Evolutionary conservation across 2,888 invertebrate species (phyloP).

Genomic region (Neelides folsomi): DNA sequence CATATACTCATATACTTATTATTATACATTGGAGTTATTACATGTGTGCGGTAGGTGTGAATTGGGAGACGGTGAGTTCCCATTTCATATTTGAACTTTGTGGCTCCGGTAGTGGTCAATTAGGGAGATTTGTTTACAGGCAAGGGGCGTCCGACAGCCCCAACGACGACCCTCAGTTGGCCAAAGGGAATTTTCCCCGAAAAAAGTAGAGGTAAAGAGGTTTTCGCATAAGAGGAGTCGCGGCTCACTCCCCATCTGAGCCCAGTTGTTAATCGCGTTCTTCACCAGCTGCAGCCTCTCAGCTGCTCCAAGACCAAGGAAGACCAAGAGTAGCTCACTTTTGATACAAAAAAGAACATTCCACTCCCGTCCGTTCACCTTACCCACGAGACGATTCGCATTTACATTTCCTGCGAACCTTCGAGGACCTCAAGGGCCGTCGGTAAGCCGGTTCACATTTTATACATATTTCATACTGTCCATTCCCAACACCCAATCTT

Average conservation of each 20-base stretch:
- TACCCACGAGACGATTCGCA: slow-evolving; percentile 10
- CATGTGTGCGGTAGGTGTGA: no score
- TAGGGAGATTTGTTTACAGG: slow-evolving; percentile 4
- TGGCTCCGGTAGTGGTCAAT: neutral
- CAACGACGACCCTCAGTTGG: slow-evolving; percentile 4
- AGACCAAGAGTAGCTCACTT: neutral
- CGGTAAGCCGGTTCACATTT: no score
- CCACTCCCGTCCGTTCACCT: slow-evolving; percentile 33
- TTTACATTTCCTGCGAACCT: slow-evolving; percentile 11
- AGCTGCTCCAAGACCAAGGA: neutral
- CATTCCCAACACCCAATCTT: no score
- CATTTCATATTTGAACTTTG: neutral
- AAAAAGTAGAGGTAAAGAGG: slow-evolving; percentile 13
- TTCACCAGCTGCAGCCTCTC: slow-evolving; percentile 11
- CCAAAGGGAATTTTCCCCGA: slow-evolving; percentile 13
- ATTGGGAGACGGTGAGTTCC: no score
- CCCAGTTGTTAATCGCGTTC: slow-evolving; percentile 6
- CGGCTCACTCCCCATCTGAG: slow-evolving; percentile 11
- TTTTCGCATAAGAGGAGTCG: slow-evolving; percentile 11
- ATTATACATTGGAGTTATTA: no score
- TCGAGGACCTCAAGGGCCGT: no score
- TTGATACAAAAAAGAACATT: slow-evolving; percentile 29
- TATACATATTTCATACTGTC: no score
- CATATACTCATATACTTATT: no score
- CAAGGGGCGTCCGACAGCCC: slow-evolving; percentile 1